These are phyloP conservation scores for Arvicola amphibius DNA, from an alignment of 2,797 vertebrate species.

Conservation along the genomic window DNA sequence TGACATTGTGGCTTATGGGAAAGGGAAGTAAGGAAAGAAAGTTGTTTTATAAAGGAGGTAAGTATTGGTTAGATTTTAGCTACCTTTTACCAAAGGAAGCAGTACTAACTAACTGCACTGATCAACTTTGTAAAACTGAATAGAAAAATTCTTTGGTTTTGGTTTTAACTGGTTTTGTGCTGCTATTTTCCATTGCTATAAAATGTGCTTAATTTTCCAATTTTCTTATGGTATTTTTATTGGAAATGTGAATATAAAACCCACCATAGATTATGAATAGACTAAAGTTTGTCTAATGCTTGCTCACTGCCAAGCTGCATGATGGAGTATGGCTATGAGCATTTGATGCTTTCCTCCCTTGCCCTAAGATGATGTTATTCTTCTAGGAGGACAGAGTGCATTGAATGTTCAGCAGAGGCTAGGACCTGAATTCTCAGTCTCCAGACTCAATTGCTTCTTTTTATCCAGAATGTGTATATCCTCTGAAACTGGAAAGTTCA, in stretches of 20 bases:
- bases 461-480: not conserved
- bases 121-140: not conserved
- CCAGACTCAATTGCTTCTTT: not conserved
- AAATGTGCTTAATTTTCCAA: not conserved
- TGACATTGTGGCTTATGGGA: not conserved
- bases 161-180: not conserved
- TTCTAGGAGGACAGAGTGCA: not conserved
- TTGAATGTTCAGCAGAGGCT: not conserved
- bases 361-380: not conserved
- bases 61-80: not conserved
- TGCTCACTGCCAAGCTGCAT: not conserved
- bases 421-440: not conserved
- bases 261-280: not conserved
- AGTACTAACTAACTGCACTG: not conserved
- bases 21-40: not conserved
- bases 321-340: not conserved
- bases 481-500: not conserved
- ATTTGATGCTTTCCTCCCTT: not conserved
- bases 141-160: not conserved
- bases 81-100: not conserved
- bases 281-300: not conserved
- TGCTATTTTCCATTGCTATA: not conserved
- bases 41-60: not conserved
- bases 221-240: not conserved
- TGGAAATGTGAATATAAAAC: not conserved